These are phyloP conservation scores for Gallinago media DNA, from an alignment of 2,113 vertebrate genomes.

Conservation along the genomic window DNA sequence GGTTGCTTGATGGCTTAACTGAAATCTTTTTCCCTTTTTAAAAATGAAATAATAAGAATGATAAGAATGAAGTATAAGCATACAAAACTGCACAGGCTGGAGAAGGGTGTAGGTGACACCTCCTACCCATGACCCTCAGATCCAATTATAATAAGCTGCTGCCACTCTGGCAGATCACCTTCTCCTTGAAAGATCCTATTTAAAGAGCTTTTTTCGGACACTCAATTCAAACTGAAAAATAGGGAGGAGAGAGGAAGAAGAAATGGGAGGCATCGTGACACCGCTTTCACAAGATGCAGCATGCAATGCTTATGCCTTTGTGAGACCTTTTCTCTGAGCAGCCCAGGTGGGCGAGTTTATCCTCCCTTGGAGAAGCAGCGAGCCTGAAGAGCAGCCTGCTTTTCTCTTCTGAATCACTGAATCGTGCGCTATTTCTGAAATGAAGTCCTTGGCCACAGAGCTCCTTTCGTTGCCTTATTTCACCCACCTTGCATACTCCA, in stretches of 20 bases:
- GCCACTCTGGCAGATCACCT: not conserved
- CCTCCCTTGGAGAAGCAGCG: constrained; percentile 70
- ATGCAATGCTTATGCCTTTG: constrained; percentile 80
- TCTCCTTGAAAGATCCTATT: constrained; percentile 22
- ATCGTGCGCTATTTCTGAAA: constrained; percentile 66
- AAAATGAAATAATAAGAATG: not conserved
- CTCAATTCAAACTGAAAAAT: constrained; percentile 42
- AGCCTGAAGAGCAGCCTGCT: constrained; percentile 75
- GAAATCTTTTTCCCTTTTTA: constrained; percentile 20
- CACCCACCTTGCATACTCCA: constrained; percentile 49
- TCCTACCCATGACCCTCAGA: not conserved
- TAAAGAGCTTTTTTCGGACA: constrained; percentile 57
- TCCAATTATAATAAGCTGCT: not conserved
- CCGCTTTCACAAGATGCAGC: constrained; percentile 76
- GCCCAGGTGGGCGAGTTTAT: constrained; percentile 69
- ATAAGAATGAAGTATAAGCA: not conserved
- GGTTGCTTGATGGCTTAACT: constrained; percentile 19
- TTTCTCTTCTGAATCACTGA: constrained; percentile 80
- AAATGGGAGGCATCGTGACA: constrained; percentile 25
- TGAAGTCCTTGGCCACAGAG: constrained; percentile 63
- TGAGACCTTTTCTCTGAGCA: constrained; percentile 55
- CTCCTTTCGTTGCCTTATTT: constrained; percentile 40
- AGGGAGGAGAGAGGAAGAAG: not conserved
- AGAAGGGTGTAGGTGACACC: not conserved
- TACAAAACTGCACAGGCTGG: not conserved